A percentile compares a stretch with the other conserved stretches of the same genome.
These are phyloP conservation scores for Pygocentrus nattereri DNA, from an alignment of 2,797 vertebrate species.

Conservation along the genomic window DNA sequence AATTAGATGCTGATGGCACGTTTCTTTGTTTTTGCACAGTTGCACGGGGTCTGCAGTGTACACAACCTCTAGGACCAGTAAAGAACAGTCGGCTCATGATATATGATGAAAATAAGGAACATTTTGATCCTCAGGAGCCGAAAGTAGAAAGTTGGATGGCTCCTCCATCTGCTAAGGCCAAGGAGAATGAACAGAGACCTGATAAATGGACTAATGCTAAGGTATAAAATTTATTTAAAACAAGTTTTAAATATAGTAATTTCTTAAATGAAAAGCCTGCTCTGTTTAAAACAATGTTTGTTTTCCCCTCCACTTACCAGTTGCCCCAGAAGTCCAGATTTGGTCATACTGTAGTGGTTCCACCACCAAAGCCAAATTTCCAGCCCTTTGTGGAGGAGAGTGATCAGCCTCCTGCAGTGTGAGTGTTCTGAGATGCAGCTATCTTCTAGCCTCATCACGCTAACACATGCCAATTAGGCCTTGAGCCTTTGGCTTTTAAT, in stretches of 20 bases:
- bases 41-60: constrained; percentile 75
- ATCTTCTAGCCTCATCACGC: constrained; percentile 1
- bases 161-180: constrained; percentile 82
- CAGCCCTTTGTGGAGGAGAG: constrained; percentile 92
- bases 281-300: background rate
- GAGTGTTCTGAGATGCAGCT: constrained; percentile 72
- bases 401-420: constrained; percentile 88
- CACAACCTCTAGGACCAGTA: constrained; percentile 59
- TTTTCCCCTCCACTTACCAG: constrained; percentile 57
- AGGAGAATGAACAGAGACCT: constrained; percentile 88
- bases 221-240: constrained; percentile 76
- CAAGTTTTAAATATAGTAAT: background rate
- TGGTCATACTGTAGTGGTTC: constrained; percentile 70
- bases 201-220: constrained; percentile 88
- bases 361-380: constrained; percentile 81
- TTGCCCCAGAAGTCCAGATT: constrained; percentile 77
- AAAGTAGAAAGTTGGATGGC: constrained; percentile 82
- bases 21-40: constrained; percentile 31
- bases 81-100: constrained; percentile 78
- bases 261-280: background rate
- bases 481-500: constrained; percentile 6
- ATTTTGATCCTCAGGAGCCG: constrained; percentile 69
- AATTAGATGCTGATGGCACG: background rate
- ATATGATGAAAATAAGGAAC: constrained; percentile 88
- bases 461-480: constrained; percentile 14